Base-by-base conservation (phyloP, 2,113 vertebrate species). In the Empidonax traillii region DNA sequence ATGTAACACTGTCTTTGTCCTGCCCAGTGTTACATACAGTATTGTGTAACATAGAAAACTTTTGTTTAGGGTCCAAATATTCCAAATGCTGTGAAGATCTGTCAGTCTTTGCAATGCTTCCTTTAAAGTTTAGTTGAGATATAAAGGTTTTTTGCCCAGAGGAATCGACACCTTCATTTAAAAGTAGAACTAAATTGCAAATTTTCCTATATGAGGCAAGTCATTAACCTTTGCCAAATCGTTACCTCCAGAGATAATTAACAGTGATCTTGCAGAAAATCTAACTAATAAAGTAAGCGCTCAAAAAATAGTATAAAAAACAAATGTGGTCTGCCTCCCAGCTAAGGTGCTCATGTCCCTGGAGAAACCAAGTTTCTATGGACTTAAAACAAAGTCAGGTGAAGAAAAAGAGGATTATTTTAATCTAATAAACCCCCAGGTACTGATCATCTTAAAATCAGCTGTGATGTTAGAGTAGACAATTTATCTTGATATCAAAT, bases 141-240 rank as follows among this genome's bases (percentile, higher is more conserved):
- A 68, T 90, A 93, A 95, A 71, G 51, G 18, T 25, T 46, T 84
- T 84, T n/a, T 91, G 37, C 74, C 71, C n/a, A 80, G 27, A 89
- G 62, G 80, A 95, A 68, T 90, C 90, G 97, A 93, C 93, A 95
- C 49, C 79, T 97, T 90, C 61, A 89, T 94, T 97, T 96, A 92
- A 75, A 97, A 94, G 92, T 89, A 93, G 71, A 97, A 95, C 84
- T 82, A 96, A 96, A 96, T 90, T 63, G 71, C 66, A 93, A 53
- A 75, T 95, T 94, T 89, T 96, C 49, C 92, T 95, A 56, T 87
- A 94, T 92, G 91, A 94, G 82, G 91, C 68, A 94, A 96, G 89
- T 96, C 94, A 92, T 97, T 97, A 97, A 97, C 95, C 93, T 98
- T 97, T 97, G 84, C 80, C 93, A 97, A 94, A 98, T 94, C 92